Base-by-base conservation (phyloP, 2,888 invertebrate species). In the Catocala nupta region DNA sequence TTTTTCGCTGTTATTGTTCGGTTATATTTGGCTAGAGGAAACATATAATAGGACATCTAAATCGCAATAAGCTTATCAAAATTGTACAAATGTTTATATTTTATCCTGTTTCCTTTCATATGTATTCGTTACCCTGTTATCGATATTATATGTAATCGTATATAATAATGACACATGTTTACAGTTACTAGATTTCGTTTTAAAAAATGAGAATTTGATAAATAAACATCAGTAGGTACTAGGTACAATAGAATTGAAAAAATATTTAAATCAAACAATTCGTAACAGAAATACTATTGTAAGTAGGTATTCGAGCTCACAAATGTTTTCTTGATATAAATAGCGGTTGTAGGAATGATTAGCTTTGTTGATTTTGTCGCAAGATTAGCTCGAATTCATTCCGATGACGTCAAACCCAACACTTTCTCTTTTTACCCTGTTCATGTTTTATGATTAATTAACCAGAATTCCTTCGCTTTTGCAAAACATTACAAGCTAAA, bases 371-470 rank as follows among this genome's bases (percentile, higher is more conserved):
- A 75, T 74, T 71, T 52, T 62, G 61, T 65, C 43, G 60, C 52
- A 42, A 73, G 71, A 73, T 73, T 76, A 61, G 12, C 55, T 66
- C 16, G 16, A 64, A 63, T 70, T 65, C 60, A 65, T 70, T 58
- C 50, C 55, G 56, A 48, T 69, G 57, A 58, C 55, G 62, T 62
- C 44, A 48, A 61, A 44, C 52, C 48, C 43, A 55, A 58, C 54
- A 57, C 55, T 65, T 60, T 39, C 36, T 39, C 36, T 39, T 50
- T 55, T 51, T 55, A 56, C 57, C 57, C 13, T 58, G 48, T 61
- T 65, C 36, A 39, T 39, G 9, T 39, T 39, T 39, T 39, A 1
- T 9, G 36, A 39, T 39, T 39, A 9, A 1, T 39, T 39, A 1
- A 39, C 36, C 36, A 9, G 25, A 25, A 25, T 25, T 25, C 25